phyloP scores from a whole-genome alignment of 2,113 vertebrate genomes.

The Cheilinus undulatus region DNA sequence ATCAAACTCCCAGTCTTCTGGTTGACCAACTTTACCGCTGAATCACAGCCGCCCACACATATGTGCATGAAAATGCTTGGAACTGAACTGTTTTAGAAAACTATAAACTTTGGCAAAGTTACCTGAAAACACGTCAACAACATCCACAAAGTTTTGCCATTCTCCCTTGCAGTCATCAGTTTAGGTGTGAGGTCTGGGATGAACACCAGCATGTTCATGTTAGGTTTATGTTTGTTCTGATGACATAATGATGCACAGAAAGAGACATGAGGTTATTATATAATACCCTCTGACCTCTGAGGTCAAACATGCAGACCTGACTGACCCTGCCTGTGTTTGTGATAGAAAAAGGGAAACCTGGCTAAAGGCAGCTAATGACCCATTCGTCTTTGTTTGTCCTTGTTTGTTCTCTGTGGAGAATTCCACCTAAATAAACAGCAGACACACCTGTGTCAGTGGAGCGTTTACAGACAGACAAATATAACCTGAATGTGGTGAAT shows the following conservation, averaged over 20 bases:
- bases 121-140: too few species aligned
- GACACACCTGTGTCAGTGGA: conserved; percentile 51
- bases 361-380: conserved; percentile 34
- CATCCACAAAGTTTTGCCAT: too few species aligned
- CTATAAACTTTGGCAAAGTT: too few species aligned
- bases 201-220: background rate
- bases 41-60: too few species aligned
- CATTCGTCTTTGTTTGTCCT: conserved; percentile 38
- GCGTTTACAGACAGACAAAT: conserved; percentile 50
- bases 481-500: conserved; percentile 40
- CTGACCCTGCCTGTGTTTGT: background rate
- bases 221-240: background rate
- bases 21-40: too few species aligned
- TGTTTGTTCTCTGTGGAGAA: conserved; percentile 44
- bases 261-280: conserved; percentile 31
- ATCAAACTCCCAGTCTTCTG: too few species aligned
- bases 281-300: conserved; percentile 5
- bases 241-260: conserved; percentile 9
- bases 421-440: conserved; percentile 59
- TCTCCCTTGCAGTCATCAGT: too few species aligned
- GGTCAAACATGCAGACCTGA: conserved; percentile 19
- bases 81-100: too few species aligned
- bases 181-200: too few species aligned
- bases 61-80: too few species aligned
- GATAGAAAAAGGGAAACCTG: background rate